Evolutionary conservation across 2,797 vertebrate species (phyloP).

Genomic region (Capromys pilorides): DNA sequence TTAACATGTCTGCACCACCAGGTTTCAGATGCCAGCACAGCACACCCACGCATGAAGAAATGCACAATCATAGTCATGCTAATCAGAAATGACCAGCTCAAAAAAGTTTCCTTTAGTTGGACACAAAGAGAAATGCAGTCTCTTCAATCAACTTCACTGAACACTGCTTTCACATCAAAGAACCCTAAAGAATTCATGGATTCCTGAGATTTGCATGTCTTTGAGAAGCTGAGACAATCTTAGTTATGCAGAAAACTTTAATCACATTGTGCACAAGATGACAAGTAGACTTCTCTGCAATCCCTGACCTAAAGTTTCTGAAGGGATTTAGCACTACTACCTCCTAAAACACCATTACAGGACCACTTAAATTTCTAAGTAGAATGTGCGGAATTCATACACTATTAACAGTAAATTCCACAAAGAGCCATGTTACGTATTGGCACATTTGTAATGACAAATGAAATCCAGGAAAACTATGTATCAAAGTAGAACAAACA

Average conservation of each 20-base stretch:
- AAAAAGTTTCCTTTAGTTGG: no score
- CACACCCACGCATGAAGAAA: no score
- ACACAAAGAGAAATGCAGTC: no score
- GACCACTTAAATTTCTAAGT: not conserved
- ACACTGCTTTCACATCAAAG: no score
- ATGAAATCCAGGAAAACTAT: no score
- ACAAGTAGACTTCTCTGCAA: not conserved
- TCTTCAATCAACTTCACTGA: no score
- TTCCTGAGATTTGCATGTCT: not conserved
- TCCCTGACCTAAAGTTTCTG: not conserved
- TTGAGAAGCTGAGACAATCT: conserved; percentile 29
- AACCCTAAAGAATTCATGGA: not conserved
- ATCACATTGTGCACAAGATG: not conserved
- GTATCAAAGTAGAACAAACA: no score
- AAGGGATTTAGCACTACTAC: not conserved
- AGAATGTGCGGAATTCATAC: not conserved
- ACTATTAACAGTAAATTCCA: not conserved
- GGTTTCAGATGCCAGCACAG: no score
- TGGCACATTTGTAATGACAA: no score
- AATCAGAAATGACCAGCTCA: no score
- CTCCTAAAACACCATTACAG: not conserved
- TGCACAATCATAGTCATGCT: no score
- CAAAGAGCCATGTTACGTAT: not conserved
- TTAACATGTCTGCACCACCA: no score
- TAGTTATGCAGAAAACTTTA: conserved; percentile 27